Percentiles rank a stretch among this genome's conserved stretches.
Conservation (phyloP, 2,797 vertebrate species). For the Sparus aurata region DNA sequence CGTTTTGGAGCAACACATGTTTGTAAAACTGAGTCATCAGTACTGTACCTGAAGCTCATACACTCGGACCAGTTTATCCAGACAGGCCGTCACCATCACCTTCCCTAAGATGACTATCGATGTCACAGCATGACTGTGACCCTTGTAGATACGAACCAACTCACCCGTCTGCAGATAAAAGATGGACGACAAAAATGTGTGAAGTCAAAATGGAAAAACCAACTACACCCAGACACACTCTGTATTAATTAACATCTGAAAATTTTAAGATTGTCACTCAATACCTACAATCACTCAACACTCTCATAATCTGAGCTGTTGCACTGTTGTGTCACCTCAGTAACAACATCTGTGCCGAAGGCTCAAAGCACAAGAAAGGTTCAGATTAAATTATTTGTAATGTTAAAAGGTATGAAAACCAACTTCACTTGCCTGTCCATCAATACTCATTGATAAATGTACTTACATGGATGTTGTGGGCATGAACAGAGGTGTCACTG, state of each 20-base stretch:
- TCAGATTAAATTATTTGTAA: not conserved
- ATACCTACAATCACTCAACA: no score
- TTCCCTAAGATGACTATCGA: constrained; percentile 94
- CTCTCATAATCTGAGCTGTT: not conserved
- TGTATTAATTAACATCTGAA: not conserved
- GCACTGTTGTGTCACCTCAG: not conserved
- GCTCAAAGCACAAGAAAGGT: not conserved
- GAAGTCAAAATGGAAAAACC: not conserved
- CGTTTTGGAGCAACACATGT: not conserved
- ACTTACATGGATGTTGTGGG: constrained; percentile 98
- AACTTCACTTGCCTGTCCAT: not conserved
- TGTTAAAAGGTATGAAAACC: not conserved
- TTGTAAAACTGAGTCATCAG: not conserved
- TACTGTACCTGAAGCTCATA: constrained; percentile 86
- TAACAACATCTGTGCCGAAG: not conserved
- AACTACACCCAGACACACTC: not conserved
- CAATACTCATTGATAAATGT: fast-evolving
- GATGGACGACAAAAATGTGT: not conserved
- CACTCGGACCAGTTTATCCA: constrained; percentile 96
- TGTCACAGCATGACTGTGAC: constrained; percentile 94
- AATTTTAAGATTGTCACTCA: not conserved
- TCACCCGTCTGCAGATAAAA: constrained; percentile 89
- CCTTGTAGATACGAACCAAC: constrained; percentile 95
- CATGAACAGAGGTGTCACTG: constrained; percentile 95
- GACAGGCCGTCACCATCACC: constrained; percentile 96